A percentile compares a stretch with the other conserved stretches of the same genome.
Evolutionary conservation across 2,888 invertebrate species (phyloP).

Genomic region (Nemoura dubitans): DNA sequence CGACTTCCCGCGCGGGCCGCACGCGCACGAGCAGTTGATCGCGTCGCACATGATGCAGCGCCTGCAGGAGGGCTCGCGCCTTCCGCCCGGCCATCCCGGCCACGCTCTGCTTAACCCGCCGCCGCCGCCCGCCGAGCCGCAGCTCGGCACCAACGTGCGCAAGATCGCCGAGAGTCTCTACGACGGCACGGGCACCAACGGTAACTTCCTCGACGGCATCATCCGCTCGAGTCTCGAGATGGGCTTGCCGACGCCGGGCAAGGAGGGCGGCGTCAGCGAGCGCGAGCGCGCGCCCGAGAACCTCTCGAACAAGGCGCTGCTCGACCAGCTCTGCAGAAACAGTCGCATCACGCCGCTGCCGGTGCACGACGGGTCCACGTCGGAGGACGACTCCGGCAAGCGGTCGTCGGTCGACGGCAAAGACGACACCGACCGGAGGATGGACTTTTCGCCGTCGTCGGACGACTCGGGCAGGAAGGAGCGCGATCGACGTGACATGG

Average conservation of each 20-base stretch:
- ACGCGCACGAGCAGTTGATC: slow-evolving; percentile 72
- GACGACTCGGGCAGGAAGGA: slow-evolving; percentile 35
- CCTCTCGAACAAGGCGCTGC: slow-evolving; percentile 69
- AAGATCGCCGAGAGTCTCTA: slow-evolving; percentile 73
- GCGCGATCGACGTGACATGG: slow-evolving; percentile 55
- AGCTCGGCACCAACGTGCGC: slow-evolving; percentile 61
- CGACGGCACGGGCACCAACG: slow-evolving; percentile 73
- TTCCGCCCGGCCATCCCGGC: slow-evolving; percentile 54
- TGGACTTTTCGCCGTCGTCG: slow-evolving; percentile 45
- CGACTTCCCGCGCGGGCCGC: slow-evolving; percentile 61
- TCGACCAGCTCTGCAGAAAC: slow-evolving; percentile 74
- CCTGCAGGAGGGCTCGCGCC: slow-evolving; percentile 74
- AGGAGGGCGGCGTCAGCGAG: slow-evolving; percentile 41
- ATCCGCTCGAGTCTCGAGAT: slow-evolving; percentile 83
- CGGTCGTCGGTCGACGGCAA: slow-evolving; percentile 34
- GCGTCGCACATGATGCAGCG: slow-evolving; percentile 84
- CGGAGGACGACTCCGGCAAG: slow-evolving; percentile 49
- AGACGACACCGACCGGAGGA: background rate
- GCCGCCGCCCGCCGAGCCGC: slow-evolving; percentile 44
- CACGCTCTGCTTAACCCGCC: slow-evolving; percentile 49
- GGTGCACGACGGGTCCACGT: slow-evolving; percentile 51
- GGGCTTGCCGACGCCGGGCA: slow-evolving; percentile 61
- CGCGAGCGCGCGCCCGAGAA: slow-evolving; percentile 59
- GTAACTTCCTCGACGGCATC: slow-evolving; percentile 83
- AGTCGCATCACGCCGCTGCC: slow-evolving; percentile 66